Base-by-base conservation (phyloP, 1,140 invertebrate species). In the Dolichoris vasculosae region DNA sequence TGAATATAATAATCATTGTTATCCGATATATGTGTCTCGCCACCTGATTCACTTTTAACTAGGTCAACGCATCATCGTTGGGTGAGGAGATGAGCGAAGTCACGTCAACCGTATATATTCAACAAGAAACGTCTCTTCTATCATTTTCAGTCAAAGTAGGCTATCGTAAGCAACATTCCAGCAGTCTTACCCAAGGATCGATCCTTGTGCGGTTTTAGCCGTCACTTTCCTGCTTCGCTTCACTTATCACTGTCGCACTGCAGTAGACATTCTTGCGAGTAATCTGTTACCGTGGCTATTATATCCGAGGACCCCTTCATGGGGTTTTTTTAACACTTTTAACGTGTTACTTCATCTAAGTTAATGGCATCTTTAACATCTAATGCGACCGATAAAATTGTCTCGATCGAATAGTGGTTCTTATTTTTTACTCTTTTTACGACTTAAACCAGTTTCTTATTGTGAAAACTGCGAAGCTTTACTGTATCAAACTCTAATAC, bases 151-250 rank as follows among this genome's bases (percentile, higher is more conserved):
- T 73, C 69, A 73, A 73, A 73, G 69, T 73, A 73, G 69, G 69
- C 69, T 73, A 73, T 73, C 38, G 69, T 43, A 73, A 73, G 69
- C 69, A 43, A 73, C 40, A 73, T 73, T 73, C 38, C 40, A 43
- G 17, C 38, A n/a, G 69, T 73, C 69, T 43, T 73, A 23, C 23
- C 17, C 20, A 73, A 73, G 40, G 69, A 73, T 73, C 69, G 69
- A 73, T 73, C 69, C 26, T 73, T 43, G 38, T 73, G 69, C 69
- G 69, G 69, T 73, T 73, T 73, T 43, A 71, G 69, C 69, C 69
- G 26, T 73, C 69, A 73, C 69, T 43, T 43, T 73, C 69, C 69
- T 73, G 40, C 23, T 73, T 73, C 20, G 38, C 38, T 73, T 73
- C 40, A 43, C 38, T 43, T 73, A 73, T 73, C 23, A 73, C 69